Evolutionary conservation across 2,888 invertebrate genomes (phyloP).

Genomic region (Cataglyphis rosenhaueri): DNA sequence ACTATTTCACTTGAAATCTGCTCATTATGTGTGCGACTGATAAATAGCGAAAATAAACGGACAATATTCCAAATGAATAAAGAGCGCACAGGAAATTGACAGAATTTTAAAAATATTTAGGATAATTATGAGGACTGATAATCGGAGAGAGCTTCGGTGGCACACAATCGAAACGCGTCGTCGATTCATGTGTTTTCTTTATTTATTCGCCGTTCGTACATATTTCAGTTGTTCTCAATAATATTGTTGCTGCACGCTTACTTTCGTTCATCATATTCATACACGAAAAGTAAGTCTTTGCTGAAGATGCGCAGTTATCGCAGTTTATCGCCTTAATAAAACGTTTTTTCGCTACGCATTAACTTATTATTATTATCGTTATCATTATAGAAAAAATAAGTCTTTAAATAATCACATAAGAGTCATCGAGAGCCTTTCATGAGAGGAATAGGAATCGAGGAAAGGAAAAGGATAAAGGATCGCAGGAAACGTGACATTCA

Average conservation of each 20-base stretch:
- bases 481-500: constrained; percentile 58
- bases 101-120: background rate
- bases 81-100: background rate
- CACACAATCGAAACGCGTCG: constrained; percentile 33
- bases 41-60: background rate
- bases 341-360: constrained; percentile 80
- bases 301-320: constrained; percentile 75
- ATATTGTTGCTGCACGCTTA: constrained; percentile 73
- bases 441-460: constrained; percentile 29
- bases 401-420: constrained; percentile 85
- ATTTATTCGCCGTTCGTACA: constrained; percentile 82
- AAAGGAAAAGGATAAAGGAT: constrained; percentile 26
- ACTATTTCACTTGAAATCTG: background rate
- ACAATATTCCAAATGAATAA: background rate
- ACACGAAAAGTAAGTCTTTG: constrained; percentile 70
- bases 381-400: constrained; percentile 85
- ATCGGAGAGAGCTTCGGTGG: constrained; percentile 3
- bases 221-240: constrained; percentile 78
- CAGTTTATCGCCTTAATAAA: constrained; percentile 79
- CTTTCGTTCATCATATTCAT: constrained; percentile 68
- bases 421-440: constrained; percentile 81
- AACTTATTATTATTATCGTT: constrained; percentile 79
- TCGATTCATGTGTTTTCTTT: constrained; percentile 74
- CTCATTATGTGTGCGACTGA: background rate
- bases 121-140: constrained; percentile 16